A percentile compares a stretch with the other conserved stretches of the same genome.
Conservation (phyloP, 2,797 vertebrate species). For the Acanthurus lineatus region DNA sequence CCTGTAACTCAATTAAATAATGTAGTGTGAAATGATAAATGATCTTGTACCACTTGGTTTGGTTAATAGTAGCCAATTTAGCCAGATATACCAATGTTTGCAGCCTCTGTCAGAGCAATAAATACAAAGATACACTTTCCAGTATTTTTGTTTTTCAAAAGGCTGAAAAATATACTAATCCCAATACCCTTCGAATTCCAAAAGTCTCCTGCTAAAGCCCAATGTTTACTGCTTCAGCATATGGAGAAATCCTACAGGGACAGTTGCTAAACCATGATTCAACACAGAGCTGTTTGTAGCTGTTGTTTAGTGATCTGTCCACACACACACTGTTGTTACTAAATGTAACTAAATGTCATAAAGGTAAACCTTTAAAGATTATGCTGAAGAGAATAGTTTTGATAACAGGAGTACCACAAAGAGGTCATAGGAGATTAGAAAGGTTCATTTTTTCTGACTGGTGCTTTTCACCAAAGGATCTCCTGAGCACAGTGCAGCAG, state of each 20-base stretch:
- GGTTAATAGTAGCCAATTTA: too few relatives aligned
- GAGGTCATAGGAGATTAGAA: slow-evolving; percentile 27
- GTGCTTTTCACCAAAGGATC: slow-evolving; percentile 14
- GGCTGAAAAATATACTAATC: background rate
- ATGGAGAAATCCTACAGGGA: background rate
- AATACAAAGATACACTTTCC: too few relatives aligned
- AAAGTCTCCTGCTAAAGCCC: background rate
- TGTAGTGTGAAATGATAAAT: too few relatives aligned
- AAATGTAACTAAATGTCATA: background rate
- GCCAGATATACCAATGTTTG: too few relatives aligned
- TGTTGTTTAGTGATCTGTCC: background rate
- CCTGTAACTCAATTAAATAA: too few relatives aligned
- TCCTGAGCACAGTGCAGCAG: slow-evolving; percentile 18
- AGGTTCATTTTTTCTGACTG: slow-evolving; percentile 3
- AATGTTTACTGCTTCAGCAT: background rate
- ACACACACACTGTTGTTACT: background rate
- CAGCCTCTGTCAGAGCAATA: too few relatives aligned
- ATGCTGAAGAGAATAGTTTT: background rate
- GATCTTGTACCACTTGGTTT: too few relatives aligned
- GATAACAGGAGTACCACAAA: slow-evolving; percentile 9
- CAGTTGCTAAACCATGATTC: background rate
- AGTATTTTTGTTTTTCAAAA: background rate
- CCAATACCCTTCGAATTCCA: background rate
- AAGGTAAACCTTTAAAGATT: background rate
- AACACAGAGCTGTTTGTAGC: background rate